These are phyloP conservation scores for Gymnosoma rotundatum DNA, from an alignment of 2,888 invertebrate species.

Conservation along the genomic window DNA sequence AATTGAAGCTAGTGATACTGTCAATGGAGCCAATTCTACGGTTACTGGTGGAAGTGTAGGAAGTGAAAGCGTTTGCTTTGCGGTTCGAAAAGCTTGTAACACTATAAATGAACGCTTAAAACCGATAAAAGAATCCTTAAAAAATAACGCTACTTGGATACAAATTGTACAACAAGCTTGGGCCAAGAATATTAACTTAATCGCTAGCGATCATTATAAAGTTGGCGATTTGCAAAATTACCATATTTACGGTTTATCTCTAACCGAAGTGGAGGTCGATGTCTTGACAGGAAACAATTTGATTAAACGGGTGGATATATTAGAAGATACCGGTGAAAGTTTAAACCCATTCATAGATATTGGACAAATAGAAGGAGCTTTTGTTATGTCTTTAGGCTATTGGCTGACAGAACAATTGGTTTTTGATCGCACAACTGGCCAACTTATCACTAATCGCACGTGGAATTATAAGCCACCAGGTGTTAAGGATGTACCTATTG, in stretches of 20 bases:
- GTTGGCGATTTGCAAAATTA: slow-evolving; percentile 84
- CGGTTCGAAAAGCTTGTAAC: slow-evolving; percentile 85
- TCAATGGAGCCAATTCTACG: slow-evolving; percentile 86
- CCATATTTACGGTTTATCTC: slow-evolving; percentile 85
- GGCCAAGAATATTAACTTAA: slow-evolving; percentile 83
- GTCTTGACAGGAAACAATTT: slow-evolving; percentile 89
- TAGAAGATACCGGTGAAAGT: slow-evolving; percentile 88
- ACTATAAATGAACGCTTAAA: slow-evolving; percentile 84
- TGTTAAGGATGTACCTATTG: slow-evolving; percentile 88
- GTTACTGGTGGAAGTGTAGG: slow-evolving; percentile 87
- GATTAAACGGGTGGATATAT: slow-evolving; percentile 86
- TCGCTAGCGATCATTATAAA: slow-evolving; percentile 84
- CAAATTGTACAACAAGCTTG: slow-evolving; percentile 84
- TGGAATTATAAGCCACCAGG: slow-evolving; percentile 91
- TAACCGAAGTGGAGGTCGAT: slow-evolving; percentile 89
- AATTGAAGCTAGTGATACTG: slow-evolving; percentile 86
- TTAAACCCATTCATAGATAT: slow-evolving; percentile 88
- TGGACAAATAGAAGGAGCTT: slow-evolving; percentile 90
- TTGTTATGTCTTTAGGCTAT: slow-evolving; percentile 88
- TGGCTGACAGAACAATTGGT: slow-evolving; percentile 88
- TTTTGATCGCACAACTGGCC: slow-evolving; percentile 85
- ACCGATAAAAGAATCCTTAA: slow-evolving; percentile 80
- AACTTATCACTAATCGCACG: slow-evolving; percentile 87
- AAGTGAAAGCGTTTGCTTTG: slow-evolving; percentile 86
- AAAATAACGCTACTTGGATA: slow-evolving; percentile 82